These are phyloP conservation scores for Diceros bicornis DNA, from an alignment of 2,797 vertebrate species.

Conservation along the genomic window DNA sequence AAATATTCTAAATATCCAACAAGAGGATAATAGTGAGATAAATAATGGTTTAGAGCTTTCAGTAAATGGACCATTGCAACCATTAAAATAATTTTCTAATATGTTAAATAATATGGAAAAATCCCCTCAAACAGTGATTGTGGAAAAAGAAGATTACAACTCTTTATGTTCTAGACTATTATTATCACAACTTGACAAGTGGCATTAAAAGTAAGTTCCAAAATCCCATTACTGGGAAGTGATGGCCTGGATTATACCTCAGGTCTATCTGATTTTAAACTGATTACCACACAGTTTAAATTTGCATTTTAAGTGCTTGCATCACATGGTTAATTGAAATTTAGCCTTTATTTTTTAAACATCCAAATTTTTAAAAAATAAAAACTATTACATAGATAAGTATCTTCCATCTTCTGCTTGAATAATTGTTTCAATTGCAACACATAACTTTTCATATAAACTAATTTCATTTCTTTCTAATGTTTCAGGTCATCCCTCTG, in stretches of 20 bases:
- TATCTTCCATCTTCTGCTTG: background rate
- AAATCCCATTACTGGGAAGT: background rate
- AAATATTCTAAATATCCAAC: background rate
- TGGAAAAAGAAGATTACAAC: background rate
- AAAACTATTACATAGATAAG: background rate
- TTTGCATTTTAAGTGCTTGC: background rate
- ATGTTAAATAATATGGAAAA: background rate
- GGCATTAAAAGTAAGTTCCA: background rate
- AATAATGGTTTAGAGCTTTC: background rate
- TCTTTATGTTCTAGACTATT: background rate
- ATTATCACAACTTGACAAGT: background rate
- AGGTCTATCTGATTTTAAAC: background rate
- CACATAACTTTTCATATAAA: background rate
- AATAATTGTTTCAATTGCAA: background rate
- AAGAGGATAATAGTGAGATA: background rate
- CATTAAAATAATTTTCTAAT: background rate
- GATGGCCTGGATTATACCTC: background rate
- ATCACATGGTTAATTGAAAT: background rate
- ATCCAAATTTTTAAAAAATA: background rate
- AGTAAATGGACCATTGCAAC: background rate
- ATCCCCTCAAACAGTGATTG: background rate
- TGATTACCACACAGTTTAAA: background rate
- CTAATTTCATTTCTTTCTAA: background rate
- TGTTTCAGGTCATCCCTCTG: background rate
- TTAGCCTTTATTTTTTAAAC: slow-evolving; percentile 4